These are phyloP conservation scores for Druon quercuslanigerum DNA, from an alignment of 1,140 invertebrate species.

Conservation along the genomic window DNA sequence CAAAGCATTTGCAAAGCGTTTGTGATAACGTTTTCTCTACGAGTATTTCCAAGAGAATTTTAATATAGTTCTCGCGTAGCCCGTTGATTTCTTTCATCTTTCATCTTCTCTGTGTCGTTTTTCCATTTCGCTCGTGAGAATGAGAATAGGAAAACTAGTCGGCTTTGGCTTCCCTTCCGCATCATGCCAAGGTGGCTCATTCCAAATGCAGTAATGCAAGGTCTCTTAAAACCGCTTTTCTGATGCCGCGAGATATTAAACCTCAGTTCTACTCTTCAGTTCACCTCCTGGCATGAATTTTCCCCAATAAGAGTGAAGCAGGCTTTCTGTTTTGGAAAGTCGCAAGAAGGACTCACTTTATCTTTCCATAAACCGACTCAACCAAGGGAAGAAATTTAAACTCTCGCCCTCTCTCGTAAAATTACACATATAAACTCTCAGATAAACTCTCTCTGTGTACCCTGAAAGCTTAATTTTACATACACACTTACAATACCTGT, in stretches of 20 bases:
- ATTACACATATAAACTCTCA: conserved; percentile 30
- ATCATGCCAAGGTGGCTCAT: conserved; percentile 51
- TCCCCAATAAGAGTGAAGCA: not conserved
- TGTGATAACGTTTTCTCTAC: conserved; percentile 34
- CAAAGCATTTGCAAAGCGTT: not conserved
- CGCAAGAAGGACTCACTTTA: conserved; percentile 46
- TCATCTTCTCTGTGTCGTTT: not conserved
- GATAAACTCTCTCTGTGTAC: not conserved
- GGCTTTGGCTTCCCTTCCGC: conserved; percentile 38
- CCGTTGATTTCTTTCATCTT: conserved; percentile 28
- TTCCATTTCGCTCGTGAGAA: conserved; percentile 30
- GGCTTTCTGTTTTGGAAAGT: conserved; percentile 14
- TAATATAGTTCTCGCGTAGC: conserved; percentile 45
- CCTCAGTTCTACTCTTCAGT: conserved; percentile 39
- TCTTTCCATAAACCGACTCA: no score
- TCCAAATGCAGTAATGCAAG: conserved; percentile 54
- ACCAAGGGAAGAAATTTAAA: not conserved
- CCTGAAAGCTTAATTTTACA: conserved; percentile 7
- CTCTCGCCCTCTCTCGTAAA: conserved; percentile 31
- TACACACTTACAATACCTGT: conserved; percentile 4
- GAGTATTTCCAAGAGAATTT: conserved; percentile 47
- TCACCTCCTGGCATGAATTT: not conserved
- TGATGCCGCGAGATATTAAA: conserved; percentile 56
- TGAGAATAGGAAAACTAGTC: conserved; percentile 48
- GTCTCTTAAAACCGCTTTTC: conserved; percentile 47